These are phyloP conservation scores for Pardosa pseudoannulata DNA, from an alignment of 2,888 invertebrate species.

Conservation along the genomic window DNA sequence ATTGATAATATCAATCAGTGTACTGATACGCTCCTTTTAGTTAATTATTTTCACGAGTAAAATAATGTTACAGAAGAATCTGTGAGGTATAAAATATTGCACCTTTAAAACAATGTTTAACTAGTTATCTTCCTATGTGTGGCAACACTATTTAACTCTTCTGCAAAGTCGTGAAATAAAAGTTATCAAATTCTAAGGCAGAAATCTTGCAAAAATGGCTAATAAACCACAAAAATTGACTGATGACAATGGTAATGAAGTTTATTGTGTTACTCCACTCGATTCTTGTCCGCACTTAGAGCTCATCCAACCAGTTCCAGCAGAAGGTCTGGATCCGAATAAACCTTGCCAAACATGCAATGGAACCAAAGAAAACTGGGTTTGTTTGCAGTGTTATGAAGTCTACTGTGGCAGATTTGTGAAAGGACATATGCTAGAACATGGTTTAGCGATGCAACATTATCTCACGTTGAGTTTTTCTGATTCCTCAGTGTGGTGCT, in stretches of 20 bases:
- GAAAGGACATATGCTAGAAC: conserved; percentile 87
- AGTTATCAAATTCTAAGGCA: too few species aligned
- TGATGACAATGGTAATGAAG: not conserved
- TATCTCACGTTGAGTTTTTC: conserved; percentile 87
- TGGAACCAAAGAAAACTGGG: conserved; percentile 54
- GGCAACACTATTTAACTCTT: too few species aligned
- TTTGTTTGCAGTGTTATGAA: conserved; percentile 76
- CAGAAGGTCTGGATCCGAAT: conserved; percentile 47
- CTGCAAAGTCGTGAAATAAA: too few species aligned
- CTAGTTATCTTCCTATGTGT: too few species aligned
- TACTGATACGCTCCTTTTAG: too few species aligned
- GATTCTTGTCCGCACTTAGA: conserved; percentile 62
- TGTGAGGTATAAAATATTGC: too few species aligned
- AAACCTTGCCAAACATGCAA: conserved; percentile 43
- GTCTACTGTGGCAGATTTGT: conserved; percentile 87
- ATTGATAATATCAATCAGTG: too few species aligned
- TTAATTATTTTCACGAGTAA: too few species aligned
- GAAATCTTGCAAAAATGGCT: too few species aligned
- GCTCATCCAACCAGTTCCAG: conserved; percentile 51
- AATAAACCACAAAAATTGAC: too few species aligned
- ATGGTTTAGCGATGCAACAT: conserved; percentile 82
- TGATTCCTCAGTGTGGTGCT: conserved; percentile 94
- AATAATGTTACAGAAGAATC: too few species aligned
- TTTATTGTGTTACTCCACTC: conserved; percentile 42
- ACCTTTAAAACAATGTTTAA: too few species aligned